Evolutionary conservation across 2,888 invertebrate species (phyloP), one percentile per base, ranked within the genome.

Genomic region (Mimumesa dahlbomi): DNA sequence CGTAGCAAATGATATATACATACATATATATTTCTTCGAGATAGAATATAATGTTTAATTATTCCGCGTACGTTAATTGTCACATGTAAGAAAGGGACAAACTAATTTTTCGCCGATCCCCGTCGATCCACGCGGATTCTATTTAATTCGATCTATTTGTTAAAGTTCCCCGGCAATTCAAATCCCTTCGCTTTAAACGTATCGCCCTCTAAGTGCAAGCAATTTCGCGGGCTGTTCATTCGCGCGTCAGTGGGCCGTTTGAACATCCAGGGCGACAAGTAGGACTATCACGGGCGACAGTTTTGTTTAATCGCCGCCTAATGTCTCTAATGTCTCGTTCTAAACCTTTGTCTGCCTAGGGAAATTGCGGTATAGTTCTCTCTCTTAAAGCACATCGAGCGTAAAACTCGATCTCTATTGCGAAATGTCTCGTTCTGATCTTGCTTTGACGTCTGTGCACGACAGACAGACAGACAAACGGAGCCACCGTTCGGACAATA

Each of bases 261-360:
- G 71, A 72, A 59, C 71, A 59, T 46, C 13, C 45, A 29, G 34
- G 21, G 49, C 58, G 49, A 43, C 67, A 46, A 57, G 48, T 25
- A 50, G 71, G 46, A 42, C 46, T 21, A 67, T 65, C 65, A 64
- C 57, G 49, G 75, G 48, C 57, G 70, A 70, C 64, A 61, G 75
- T 79, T 78, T 78, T 78, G 67, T 71, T 77, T 77, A 77, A 78
- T 77, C 67, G 75, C 43, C 54, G 56, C 57, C 66, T 78, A 75
- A 77, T 67, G 63, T 54, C 61, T 38, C 75, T 76, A 77, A 77
- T 78, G 75, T 78, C 40, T 50, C 67, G 38, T 52, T 58, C 66
- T 50, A 75, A 58, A 61, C 67, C 75, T 71, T 66, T 52, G 67
- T 36, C 59, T 31, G 61, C 58, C 46, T 63, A 64, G 54, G 71